These are phyloP conservation scores for Pachymerium ferrugineum DNA, from an alignment of 2,888 invertebrate species.

Conservation along the genomic window DNA sequence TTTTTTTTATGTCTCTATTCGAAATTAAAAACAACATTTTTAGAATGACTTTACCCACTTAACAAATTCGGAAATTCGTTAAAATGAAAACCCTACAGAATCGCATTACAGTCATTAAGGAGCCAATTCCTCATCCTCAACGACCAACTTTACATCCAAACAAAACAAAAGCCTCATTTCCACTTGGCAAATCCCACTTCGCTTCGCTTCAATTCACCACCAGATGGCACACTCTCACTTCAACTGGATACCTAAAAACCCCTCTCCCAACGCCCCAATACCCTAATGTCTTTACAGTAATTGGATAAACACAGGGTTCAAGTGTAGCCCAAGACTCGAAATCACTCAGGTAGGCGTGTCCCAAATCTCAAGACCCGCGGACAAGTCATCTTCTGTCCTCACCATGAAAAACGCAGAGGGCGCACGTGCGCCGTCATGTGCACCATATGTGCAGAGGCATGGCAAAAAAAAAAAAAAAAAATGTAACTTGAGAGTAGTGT, in stretches of 20 bases:
- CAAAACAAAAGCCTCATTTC: too few relatives aligned
- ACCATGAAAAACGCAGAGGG: neutral
- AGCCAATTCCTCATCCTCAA: too few relatives aligned
- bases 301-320: conserved; percentile 13
- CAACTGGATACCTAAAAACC: neutral
- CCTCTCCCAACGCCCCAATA: neutral
- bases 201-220: neutral
- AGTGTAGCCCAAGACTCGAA: neutral
- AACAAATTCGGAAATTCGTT: too few relatives aligned
- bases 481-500: conserved; percentile 2
- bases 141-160: too few relatives aligned
- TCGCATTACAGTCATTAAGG: too few relatives aligned
- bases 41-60: too few relatives aligned
- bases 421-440: conserved; percentile 1
- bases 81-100: too few relatives aligned
- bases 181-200: neutral
- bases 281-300: conserved; percentile 13
- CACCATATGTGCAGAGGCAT: conserved; percentile 6
- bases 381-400: conserved; percentile 3
- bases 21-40: too few relatives aligned
- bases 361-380: neutral
- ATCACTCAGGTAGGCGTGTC: neutral
- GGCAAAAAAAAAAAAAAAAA: too few relatives aligned
- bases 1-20: too few relatives aligned
- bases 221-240: conserved; percentile 13